phyloP scores from a whole-genome alignment of 1,140 invertebrate genomes.

The Zophobas atratus region DNA sequence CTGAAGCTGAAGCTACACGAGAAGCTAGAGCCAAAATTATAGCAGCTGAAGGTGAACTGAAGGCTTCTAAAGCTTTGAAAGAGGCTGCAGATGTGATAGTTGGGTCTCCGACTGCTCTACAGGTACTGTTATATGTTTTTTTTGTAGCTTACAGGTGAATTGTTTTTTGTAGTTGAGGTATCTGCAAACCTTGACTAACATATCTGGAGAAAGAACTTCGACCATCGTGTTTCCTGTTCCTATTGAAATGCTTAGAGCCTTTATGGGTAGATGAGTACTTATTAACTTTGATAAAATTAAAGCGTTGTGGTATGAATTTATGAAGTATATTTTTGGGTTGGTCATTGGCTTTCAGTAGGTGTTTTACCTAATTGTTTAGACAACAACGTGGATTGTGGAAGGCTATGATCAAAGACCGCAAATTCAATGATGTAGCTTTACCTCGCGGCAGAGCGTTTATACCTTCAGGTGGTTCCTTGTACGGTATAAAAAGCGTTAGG shows the following conservation, averaged over 20 bases:
- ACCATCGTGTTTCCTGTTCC: slow-evolving; percentile 93
- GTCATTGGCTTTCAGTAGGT: too few relatives aligned
- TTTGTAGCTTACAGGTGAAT: background rate
- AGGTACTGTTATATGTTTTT: slow-evolving; percentile 70
- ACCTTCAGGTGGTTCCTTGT: too few relatives aligned
- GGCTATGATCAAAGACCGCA: too few relatives aligned
- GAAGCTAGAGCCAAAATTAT: slow-evolving; percentile 85
- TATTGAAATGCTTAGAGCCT: slow-evolving; percentile 72
- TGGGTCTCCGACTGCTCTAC: slow-evolving; percentile 87
- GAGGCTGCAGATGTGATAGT: slow-evolving; percentile 93
- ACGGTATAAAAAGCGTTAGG: too few relatives aligned
- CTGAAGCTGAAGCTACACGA: slow-evolving; percentile 87
- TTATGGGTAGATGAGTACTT: too few relatives aligned
- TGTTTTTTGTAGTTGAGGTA: slow-evolving; percentile 58
- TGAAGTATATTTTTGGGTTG: background rate
- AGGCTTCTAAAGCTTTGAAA: slow-evolving; percentile 88
- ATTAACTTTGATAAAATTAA: too few relatives aligned
- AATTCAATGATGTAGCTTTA: too few relatives aligned
- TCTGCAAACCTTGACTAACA: slow-evolving; percentile 86
- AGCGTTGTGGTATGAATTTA: background rate
- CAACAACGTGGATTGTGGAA: too few relatives aligned
- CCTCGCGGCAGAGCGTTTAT: too few relatives aligned
- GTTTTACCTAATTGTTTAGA: too few relatives aligned
- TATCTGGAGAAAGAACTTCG: slow-evolving; percentile 94
- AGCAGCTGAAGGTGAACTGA: slow-evolving; percentile 88